Evolutionary conservation across 2,888 invertebrate genomes (phyloP).

Genomic region (Hesperia comma): DNA sequence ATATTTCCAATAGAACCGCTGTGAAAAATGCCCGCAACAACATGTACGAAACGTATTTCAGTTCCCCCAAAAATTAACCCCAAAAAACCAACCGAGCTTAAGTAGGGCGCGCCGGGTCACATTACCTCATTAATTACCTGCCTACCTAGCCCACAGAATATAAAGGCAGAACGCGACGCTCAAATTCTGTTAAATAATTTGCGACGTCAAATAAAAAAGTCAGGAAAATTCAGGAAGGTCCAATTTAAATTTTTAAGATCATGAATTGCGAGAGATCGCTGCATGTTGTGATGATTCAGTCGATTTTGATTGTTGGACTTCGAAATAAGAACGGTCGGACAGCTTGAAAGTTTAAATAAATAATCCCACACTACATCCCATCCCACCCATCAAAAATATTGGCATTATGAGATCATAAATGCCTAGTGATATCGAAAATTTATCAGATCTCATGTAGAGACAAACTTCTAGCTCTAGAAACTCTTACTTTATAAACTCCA

Average conservation of each 20-base stretch:
- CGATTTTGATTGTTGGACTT: background rate
- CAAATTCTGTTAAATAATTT: slow-evolving; percentile 25
- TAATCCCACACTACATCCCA: too few species aligned
- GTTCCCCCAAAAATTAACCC: slow-evolving; percentile 1
- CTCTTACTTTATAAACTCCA: too few species aligned
- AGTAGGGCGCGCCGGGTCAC: slow-evolving; percentile 30
- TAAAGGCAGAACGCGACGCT: slow-evolving; percentile 2
- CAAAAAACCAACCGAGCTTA: slow-evolving; percentile 12
- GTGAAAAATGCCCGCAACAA: too few species aligned
- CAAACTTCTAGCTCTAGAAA: too few species aligned
- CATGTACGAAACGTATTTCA: background rate
- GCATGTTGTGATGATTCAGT: background rate
- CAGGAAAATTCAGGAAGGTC: background rate
- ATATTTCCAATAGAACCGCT: too few species aligned
- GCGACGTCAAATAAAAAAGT: slow-evolving; percentile 1
- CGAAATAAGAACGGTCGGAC: too few species aligned
- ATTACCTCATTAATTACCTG: slow-evolving; percentile 27
- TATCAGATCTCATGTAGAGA: too few species aligned
- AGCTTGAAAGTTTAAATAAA: too few species aligned
- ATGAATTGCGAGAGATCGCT: background rate
- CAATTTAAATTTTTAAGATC: slow-evolving; percentile 5
- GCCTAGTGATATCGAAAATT: too few species aligned
- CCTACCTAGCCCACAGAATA: slow-evolving; percentile 14
- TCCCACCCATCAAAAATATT: too few species aligned
- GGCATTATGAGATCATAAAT: too few species aligned